These are phyloP conservation scores for Poecile montanus DNA, from an alignment of 2,797 vertebrate genomes.

Conservation along the genomic window DNA sequence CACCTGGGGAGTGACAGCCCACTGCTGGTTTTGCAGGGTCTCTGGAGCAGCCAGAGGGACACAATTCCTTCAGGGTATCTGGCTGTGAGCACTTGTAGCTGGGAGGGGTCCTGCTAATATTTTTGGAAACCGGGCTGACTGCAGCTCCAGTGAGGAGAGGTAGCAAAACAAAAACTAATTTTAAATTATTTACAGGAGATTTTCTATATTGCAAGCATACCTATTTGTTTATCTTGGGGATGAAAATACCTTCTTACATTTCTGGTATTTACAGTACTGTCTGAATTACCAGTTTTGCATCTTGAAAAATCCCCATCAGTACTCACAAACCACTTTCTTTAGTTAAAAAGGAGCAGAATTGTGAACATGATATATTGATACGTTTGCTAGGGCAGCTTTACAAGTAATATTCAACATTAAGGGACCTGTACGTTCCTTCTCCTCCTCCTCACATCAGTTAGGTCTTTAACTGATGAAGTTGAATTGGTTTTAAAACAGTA, in stretches of 20 bases:
- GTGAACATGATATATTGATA: not conserved
- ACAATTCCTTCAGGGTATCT: not conserved
- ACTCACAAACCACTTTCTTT: not conserved
- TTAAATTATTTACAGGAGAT: conserved; percentile 11
- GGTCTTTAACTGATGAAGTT: not conserved
- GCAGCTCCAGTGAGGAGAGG: not conserved
- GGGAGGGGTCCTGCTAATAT: not conserved
- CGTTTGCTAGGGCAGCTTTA: not conserved
- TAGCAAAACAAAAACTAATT: not conserved
- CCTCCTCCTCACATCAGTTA: not conserved
- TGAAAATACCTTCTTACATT: not conserved
- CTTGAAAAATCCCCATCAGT: not conserved
- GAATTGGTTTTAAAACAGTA: not conserved
- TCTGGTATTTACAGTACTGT: not conserved
- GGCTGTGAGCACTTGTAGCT: not conserved
- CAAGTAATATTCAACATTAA: not conserved
- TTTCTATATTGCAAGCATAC: not conserved
- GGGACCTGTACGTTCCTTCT: not conserved
- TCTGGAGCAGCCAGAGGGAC: not conserved
- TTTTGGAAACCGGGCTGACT: not conserved
- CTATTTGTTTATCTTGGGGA: not conserved
- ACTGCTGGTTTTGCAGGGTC: rapidly evolving
- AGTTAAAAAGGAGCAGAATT: not conserved
- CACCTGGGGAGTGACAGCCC: rapidly evolving
- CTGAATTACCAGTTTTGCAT: not conserved